Base-by-base conservation (phyloP, 2,113 vertebrate species). In the Mustelus asterias region DNA sequence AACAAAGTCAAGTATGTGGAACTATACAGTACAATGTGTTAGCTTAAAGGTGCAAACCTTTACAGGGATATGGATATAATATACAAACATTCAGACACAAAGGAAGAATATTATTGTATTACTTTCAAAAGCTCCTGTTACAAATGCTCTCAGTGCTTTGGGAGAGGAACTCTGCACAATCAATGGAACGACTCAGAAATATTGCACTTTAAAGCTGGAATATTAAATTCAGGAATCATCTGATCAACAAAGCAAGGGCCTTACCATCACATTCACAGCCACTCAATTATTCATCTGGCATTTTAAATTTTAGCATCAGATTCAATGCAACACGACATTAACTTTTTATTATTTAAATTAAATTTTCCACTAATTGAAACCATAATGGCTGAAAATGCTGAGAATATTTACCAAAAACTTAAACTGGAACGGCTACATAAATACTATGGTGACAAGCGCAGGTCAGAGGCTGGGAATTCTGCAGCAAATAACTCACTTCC, bases 1-100 rank as follows among this genome's bases (percentile, higher is more conserved):
- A 97, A 97, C 97, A 97, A 98, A 98, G 97, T 98, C 97, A 98
- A 97, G 98, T 98, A 97, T 97, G 97, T 98, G 98, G 97, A 97
- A 97, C 97, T 98, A 97, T 98, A 97, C 97, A 98, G 97, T 97
- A 98, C 97, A 97, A 97, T 96, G 96, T 96, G n/a, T 54, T 97
- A 97, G 96, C 97, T 98, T 97, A 97, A 97, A 97, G 97, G 97
- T 98, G 98, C 97, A 97, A 97, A 96, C 96, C 97, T 98, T 98
- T 97, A 98, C 97, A 98, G 96, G 97, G 95, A 86, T 96, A 78
- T 44, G 58, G 37, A 96, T 96, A 97, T 96, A 96, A 96, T 97
- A 97, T 96, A 96, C 97, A 97, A 97, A 97, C 96, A 96, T 96
- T 97, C 97, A 97, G 72, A 96, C 97, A 97, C 97, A 97, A 97